phyloP scores from a whole-genome alignment of 2,888 invertebrate species.

The Lasioglossum leucozonium region DNA sequence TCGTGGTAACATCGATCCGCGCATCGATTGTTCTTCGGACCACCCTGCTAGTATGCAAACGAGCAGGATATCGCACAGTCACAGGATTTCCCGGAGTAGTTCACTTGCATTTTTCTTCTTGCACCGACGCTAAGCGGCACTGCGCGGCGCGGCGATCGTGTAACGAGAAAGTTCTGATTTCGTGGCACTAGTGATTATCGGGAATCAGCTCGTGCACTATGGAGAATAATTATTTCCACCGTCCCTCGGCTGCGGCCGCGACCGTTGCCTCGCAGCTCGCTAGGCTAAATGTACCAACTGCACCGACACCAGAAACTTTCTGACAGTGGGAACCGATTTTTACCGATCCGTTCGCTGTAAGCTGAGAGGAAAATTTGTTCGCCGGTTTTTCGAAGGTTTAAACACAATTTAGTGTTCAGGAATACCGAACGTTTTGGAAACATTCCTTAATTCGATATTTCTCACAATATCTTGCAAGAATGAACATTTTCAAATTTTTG shows the following conservation, averaged over 20 bases:
- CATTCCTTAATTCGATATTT: too few species aligned
- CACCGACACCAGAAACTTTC: neutral
- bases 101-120: constrained; percentile 27
- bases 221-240: constrained; percentile 34
- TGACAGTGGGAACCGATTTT: neutral
- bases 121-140: neutral
- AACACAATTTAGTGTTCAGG: too few species aligned
- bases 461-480: too few species aligned
- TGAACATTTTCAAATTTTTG: too few species aligned
- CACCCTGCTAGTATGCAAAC: constrained; percentile 40
- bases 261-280: neutral
- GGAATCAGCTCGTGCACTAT: constrained; percentile 16
- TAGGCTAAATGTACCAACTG: neutral
- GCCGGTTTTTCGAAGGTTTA: too few species aligned
- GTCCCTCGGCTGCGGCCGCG: too few species aligned
- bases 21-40: constrained; percentile 55
- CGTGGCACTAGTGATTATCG: constrained; percentile 37
- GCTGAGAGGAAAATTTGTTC: too few species aligned
- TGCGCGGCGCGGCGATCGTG: constrained; percentile 24
- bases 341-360: too few species aligned
- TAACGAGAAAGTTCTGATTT: constrained; percentile 47
- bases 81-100: constrained; percentile 40
- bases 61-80: constrained; percentile 26
- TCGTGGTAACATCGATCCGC: constrained; percentile 56
- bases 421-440: too few species aligned